phyloP scores from a whole-genome alignment of 2,797 vertebrate species.

The Okamejei kenojei region DNA sequence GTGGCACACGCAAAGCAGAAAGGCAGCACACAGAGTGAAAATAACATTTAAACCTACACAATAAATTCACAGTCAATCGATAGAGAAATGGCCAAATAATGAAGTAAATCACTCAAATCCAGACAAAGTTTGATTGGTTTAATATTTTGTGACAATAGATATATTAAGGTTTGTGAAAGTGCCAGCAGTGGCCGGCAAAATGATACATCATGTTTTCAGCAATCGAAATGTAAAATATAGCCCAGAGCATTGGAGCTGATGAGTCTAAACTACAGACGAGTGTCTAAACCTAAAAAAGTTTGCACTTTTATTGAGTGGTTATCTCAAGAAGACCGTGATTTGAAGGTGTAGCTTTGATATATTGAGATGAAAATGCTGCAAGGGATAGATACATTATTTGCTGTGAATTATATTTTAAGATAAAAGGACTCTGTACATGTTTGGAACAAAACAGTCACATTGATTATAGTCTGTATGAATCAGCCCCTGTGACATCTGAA shows the following conservation, averaged over 20 bases:
- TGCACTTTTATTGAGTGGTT: neutral
- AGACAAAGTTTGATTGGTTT: slow-evolving; percentile 15
- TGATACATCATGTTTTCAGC: neutral
- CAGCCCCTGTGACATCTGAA: neutral
- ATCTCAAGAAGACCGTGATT: neutral
- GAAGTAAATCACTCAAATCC: slow-evolving; percentile 12
- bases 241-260: neutral
- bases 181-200: neutral
- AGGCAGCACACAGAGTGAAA: neutral
- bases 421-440: neutral
- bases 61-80: slow-evolving; percentile 21
- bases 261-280: neutral
- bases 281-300: neutral
- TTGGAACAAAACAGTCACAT: neutral
- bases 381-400: neutral
- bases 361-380: neutral
- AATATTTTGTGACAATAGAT: slow-evolving; percentile 6
- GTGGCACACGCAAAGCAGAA: neutral
- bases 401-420: neutral
- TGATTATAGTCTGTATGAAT: slow-evolving; percentile 3
- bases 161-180: neutral
- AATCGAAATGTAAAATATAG: neutral
- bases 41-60: neutral
- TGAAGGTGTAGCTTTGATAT: neutral
- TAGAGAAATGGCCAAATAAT: slow-evolving; percentile 4